Conservation (phyloP, 2,797 vertebrate species). For the Geotrypetes seraphini region DNA sequence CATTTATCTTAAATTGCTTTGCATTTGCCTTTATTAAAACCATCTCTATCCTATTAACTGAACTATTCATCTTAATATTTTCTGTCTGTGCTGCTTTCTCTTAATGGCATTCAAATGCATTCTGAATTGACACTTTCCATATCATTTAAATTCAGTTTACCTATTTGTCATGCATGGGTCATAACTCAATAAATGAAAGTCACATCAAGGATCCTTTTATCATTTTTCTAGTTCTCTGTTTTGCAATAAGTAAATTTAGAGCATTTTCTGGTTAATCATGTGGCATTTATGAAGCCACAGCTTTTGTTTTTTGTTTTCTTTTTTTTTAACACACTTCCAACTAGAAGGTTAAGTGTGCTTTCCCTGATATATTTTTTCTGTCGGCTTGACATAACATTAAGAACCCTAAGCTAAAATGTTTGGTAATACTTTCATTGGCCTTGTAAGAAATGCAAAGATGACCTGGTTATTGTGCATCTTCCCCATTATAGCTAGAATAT, state of each 20-base stretch:
- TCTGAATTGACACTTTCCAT: slow-evolving; percentile 32
- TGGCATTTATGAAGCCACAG: slow-evolving; percentile 7
- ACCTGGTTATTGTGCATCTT: slow-evolving; percentile 15
- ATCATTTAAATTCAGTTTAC: slow-evolving; percentile 35
- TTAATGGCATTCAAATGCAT: slow-evolving; percentile 34
- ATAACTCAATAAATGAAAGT: slow-evolving; percentile 33
- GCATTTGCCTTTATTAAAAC: slow-evolving; percentile 25
- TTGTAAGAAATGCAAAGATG: slow-evolving; percentile 18
- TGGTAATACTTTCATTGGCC: background rate
- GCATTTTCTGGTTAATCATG: slow-evolving; percentile 14
- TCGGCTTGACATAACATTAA: slow-evolving; percentile 5
- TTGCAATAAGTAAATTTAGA: slow-evolving; percentile 17
- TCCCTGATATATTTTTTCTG: slow-evolving; percentile 9
- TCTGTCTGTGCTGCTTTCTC: too few species aligned
- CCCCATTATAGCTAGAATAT: slow-evolving; percentile 5
- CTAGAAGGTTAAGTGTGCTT: background rate
- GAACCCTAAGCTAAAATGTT: background rate
- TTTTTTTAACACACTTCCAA: background rate
- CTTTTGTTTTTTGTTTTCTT: slow-evolving; percentile 9
- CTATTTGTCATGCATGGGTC: slow-evolving; percentile 38
- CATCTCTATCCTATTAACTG: slow-evolving; percentile 33
- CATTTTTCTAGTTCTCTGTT: slow-evolving; percentile 18
- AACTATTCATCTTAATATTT: slow-evolving; percentile 37
- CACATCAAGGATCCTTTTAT: slow-evolving; percentile 22
- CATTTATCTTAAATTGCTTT: slow-evolving; percentile 1